phyloP scores from a whole-genome alignment of 2,113 vertebrate genomes.

The Mystacornis crossleyi region DNA sequence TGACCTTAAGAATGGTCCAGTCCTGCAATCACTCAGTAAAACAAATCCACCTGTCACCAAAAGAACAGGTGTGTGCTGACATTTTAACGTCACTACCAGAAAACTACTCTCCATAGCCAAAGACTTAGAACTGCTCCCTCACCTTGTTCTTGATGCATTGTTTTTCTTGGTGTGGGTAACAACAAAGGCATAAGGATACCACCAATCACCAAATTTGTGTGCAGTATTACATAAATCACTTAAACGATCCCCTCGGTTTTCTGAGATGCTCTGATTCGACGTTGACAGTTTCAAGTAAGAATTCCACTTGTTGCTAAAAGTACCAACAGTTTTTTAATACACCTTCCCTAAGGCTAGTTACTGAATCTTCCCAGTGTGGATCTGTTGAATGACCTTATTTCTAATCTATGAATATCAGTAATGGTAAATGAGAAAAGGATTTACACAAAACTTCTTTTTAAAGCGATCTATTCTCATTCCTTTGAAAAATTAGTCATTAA shows the following conservation, averaged over 20 bases:
- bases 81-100: background rate
- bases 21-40: background rate
- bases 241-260: background rate
- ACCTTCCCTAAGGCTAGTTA: background rate
- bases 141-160: constrained; percentile 64
- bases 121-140: background rate
- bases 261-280: background rate
- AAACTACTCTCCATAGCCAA: background rate
- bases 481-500: background rate
- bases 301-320: background rate
- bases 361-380: background rate
- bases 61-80: background rate
- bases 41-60: background rate
- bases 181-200: constrained; percentile 70
- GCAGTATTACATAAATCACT: background rate
- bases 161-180: constrained; percentile 54
- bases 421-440: background rate
- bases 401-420: background rate
- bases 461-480: background rate
- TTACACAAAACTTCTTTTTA: background rate
- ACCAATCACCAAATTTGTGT: background rate
- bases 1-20: background rate
- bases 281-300: background rate
- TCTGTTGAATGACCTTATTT: background rate
- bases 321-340: background rate